Evolutionary conservation across 2,113 vertebrate genomes (phyloP), one percentile per base, ranked within the genome.

Genomic region (Phocoena sinus): DNA sequence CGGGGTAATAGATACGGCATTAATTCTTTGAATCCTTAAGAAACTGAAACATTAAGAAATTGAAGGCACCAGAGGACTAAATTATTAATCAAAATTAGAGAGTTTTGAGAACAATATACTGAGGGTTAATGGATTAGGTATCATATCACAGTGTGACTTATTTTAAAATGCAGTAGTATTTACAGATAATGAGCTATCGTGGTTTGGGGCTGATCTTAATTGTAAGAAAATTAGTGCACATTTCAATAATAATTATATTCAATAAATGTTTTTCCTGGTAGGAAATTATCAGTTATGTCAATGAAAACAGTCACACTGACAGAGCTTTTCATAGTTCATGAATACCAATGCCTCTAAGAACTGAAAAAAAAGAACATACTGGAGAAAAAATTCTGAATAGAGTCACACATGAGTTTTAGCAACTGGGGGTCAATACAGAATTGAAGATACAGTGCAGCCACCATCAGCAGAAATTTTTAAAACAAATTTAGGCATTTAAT

Each of bases 21-120:
- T 80, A 90, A 81, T 71, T 94, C 94, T 97, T 62, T 96, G 73
- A 97, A 60, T 50, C 14, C 56, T 56, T 60, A 80, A 83, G 70
- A 76, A 87, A 91, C 3, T 41, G 60, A 96, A 98, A 85, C 86
- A 86, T 62, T 87, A 98, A 95, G 65, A 96, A 98, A 97, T 20
- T 13, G 41, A 79, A 97, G 94, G 31, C 33, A 96, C 12, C 47
- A 87, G 70, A 97, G 15, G 15, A 97, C 11, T 89, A 80, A 86
- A 91, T 80, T 96, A 92, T 94, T 94, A 96, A 47, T 53, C 84
- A 93, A 92, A 68, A 86, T 23, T 23, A 80, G 18, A 74, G 14
- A 81, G 62, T 95, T 94, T 58, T 87, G 79, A 87, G 83, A 97
- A n/a, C 26, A 38, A 58, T 18, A 77, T 15, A 9, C 10, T 82